Conservation (phyloP, 2,888 invertebrate genomes). For the Nemotelus pantherinus region DNA sequence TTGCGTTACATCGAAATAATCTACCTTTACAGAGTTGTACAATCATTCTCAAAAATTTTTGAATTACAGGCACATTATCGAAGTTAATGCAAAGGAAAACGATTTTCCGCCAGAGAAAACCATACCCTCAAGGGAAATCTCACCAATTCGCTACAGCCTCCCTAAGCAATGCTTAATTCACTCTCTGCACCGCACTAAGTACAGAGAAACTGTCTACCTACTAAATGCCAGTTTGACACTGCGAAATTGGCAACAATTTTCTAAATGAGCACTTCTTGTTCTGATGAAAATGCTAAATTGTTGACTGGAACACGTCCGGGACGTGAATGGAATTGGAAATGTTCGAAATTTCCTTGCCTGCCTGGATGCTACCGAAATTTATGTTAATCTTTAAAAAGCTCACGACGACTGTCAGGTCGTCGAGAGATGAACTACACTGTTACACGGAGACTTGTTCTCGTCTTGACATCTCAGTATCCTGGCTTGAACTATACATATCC, state of each 20-base stretch:
- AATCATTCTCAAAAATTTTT: background rate
- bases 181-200: background rate
- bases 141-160: background rate
- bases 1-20: no score
- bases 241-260: conserved; percentile 44
- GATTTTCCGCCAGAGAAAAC: conserved; percentile 15
- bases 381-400: conserved; percentile 28
- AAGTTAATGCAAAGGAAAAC: conserved; percentile 23
- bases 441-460: background rate
- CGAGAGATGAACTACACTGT: conserved; percentile 34
- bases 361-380: conserved; percentile 15
- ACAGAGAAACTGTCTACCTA: background rate
- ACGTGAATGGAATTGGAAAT: conserved; percentile 29
- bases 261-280: conserved; percentile 44
- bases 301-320: conserved; percentile 41
- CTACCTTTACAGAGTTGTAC: no score
- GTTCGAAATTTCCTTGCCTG: conserved; percentile 1
- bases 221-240: conserved; percentile 39
- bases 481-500: background rate
- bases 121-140: background rate
- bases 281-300: conserved; percentile 43
- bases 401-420: background rate
- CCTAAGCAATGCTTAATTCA: background rate
- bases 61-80: conserved; percentile 29
- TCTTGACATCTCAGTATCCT: no score